These are phyloP conservation scores for Microtus montanus DNA, from an alignment of 2,113 vertebrate species.

Conservation along the genomic window DNA sequence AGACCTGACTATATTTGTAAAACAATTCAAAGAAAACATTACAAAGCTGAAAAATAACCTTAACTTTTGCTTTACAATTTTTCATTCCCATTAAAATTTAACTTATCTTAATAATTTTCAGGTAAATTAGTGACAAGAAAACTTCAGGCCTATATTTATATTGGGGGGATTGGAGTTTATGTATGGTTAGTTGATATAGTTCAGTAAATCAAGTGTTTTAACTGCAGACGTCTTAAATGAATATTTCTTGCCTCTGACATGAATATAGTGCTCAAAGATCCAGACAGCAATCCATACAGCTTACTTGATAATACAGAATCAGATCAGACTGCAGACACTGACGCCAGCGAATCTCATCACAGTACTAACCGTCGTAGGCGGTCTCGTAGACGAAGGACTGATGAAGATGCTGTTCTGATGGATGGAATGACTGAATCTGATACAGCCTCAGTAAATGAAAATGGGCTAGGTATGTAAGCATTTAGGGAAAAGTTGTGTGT, in stretches of 20 bases:
- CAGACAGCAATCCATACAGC: slow-evolving; percentile 94
- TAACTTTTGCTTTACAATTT: slow-evolving; percentile 49
- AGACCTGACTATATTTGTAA: neutral
- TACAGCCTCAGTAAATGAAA: slow-evolving; percentile 96
- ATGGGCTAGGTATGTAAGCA: slow-evolving; percentile 93
- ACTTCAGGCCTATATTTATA: slow-evolving; percentile 59
- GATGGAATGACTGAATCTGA: slow-evolving; percentile 98
- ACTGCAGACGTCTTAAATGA: slow-evolving; percentile 62
- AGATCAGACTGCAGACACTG: slow-evolving; percentile 97
- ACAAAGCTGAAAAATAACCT: neutral
- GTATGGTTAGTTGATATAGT: slow-evolving; percentile 58
- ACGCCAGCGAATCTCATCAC: slow-evolving; percentile 95
- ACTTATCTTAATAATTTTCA: slow-evolving; percentile 64
- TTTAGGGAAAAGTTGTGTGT: slow-evolving; percentile 18
- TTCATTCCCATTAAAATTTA: slow-evolving; percentile 48
- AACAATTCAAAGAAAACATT: slow-evolving; percentile 26
- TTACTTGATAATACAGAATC: slow-evolving; percentile 96
- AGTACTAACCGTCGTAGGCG: slow-evolving; percentile 93
- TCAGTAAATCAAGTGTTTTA: slow-evolving; percentile 59
- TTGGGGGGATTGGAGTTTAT: slow-evolving; percentile 46
- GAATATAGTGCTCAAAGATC: slow-evolving; percentile 90
- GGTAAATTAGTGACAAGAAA: slow-evolving; percentile 52
- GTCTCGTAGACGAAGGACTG: slow-evolving; percentile 95
- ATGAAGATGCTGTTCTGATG: slow-evolving; percentile 95
- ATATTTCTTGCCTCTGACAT: slow-evolving; percentile 74